Conservation (phyloP, 2,888 invertebrate species). For the Pecten maximus region DNA sequence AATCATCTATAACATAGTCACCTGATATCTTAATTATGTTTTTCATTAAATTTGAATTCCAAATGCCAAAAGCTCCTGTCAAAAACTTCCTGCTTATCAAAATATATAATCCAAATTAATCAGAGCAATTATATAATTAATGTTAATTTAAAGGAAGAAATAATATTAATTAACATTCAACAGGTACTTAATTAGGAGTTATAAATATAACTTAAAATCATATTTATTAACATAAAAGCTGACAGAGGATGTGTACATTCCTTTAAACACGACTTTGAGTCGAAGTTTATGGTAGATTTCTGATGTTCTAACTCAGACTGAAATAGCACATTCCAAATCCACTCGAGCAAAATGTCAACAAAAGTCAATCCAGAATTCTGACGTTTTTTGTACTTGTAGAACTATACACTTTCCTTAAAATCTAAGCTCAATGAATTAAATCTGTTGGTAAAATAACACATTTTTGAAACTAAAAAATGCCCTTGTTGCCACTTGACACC, state of each 20-base stretch:
- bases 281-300: not conserved
- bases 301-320: too few relatives aligned
- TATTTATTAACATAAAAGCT: not conserved
- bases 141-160: not conserved
- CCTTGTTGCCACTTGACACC: too few relatives aligned
- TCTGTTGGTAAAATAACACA: too few relatives aligned
- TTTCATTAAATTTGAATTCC: not conserved
- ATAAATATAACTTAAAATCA: not conserved
- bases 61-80: not conserved
- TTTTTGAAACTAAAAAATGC: too few relatives aligned
- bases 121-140: not conserved
- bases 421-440: too few relatives aligned
- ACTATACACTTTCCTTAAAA: too few relatives aligned
- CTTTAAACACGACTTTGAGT: not conserved
- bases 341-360: too few relatives aligned
- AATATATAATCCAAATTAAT: not conserved
- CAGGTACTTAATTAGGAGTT: not conserved
- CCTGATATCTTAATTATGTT: not conserved
- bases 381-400: too few relatives aligned
- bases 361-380: too few relatives aligned
- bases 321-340: too few relatives aligned
- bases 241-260: not conserved
- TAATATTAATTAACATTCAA: not conserved
- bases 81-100: conserved; percentile 1
- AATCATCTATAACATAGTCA: not conserved